Conservation (phyloP, 2,113 vertebrate species). For the Leucopsar rothschildi region DNA sequence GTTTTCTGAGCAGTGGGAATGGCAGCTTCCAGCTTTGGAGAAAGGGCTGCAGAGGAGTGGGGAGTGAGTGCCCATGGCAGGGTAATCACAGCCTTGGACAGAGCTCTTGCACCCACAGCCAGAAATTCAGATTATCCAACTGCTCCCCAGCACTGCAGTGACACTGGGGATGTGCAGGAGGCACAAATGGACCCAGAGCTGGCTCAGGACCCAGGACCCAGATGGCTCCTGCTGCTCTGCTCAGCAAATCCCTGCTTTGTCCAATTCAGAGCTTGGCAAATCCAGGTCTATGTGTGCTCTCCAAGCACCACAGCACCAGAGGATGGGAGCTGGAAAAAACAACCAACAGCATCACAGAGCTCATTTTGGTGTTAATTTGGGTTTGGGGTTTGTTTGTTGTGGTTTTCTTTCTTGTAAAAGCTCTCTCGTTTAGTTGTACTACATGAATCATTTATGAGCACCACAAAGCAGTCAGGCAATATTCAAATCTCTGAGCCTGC, state of each 20-base stretch:
- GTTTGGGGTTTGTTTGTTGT: neutral
- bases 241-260: neutral
- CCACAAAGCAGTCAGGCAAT: neutral
- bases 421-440: neutral
- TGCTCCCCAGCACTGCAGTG: neutral
- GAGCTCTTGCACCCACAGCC: neutral
- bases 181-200: neutral
- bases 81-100: neutral
- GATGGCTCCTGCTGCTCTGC: neutral
- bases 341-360: neutral
- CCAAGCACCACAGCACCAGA: neutral
- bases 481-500: neutral
- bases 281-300: neutral
- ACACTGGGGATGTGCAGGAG: neutral
- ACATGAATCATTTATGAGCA: neutral
- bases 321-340: neutral
- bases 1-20: rapidly evolving
- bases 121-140: conserved; percentile 26
- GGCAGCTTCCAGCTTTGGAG: neutral
- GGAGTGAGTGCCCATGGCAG: neutral
- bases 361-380: neutral
- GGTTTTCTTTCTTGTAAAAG: neutral
- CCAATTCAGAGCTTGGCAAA: neutral
- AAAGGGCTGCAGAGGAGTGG: neutral
- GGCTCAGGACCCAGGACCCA: neutral